Base-by-base conservation (phyloP, 2,888 invertebrate species). In the Tuta absoluta region DNA sequence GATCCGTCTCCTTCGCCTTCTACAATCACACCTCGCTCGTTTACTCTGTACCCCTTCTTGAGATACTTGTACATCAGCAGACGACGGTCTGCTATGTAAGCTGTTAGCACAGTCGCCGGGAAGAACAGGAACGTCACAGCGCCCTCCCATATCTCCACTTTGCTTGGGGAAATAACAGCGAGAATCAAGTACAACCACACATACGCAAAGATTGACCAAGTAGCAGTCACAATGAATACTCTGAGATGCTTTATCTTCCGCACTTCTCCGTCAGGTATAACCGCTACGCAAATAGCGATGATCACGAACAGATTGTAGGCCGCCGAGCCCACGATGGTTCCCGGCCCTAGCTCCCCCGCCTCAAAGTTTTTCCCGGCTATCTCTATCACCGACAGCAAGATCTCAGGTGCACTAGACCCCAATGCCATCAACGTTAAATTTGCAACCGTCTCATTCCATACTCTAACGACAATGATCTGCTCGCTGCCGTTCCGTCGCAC, bases 391-490 rank as follows among this genome's bases (percentile, higher is more conserved):
- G 99, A 99, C 56, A 99, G 92, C 24, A 99, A 92, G 81, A 99
- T 99, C 90, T 99, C 99, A 0, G 99, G 99, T 1, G 99, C 99
- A 75, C 98, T 99, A 23, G 99, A 99, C 2, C 99, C 99, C 64
- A 99, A 91, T 14, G 99, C 99, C 99, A 99, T 99, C 63, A 99
- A 93, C 5, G 99, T 99, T 73, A 99, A 92, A 89, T 99, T 99
- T 70, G 99, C 99, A 53, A 99, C 99, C 1, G 99, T 99, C 86
- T 99, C 99, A 88, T 99, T 99, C 99, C 99, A 99, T 66, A 99
- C 96, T 66, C 99, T 93, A 17, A 99, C 99, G 62, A 95, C 96
- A 53, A 99, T 93, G 73, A 97, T 96, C 79, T 98, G 97, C 68
- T 97, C 97, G 68, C 97, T 97, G 77, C 96, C 96, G 70, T 96